Conservation (phyloP, 2,888 invertebrate genomes). For the Muschampia plurimacula region DNA sequence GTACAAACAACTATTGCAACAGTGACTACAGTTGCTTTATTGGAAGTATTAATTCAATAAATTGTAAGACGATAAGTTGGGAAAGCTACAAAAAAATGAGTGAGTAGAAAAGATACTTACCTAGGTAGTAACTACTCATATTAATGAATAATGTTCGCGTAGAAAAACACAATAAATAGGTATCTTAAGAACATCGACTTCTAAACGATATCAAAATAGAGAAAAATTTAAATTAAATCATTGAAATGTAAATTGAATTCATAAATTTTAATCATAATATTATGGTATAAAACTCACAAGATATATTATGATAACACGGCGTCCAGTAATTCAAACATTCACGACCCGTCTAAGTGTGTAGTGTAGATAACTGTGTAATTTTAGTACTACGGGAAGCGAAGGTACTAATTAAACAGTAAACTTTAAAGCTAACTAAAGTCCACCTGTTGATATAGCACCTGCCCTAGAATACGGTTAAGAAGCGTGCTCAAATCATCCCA, state of each 20-base stretch:
- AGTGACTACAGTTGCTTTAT: slow-evolving; percentile 16
- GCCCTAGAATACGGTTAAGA: slow-evolving; percentile 55
- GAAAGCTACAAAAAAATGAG: not conserved
- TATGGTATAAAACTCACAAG: not conserved
- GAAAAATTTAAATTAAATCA: too few species aligned
- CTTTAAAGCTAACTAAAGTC: slow-evolving; percentile 49
- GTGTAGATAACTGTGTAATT: slow-evolving; percentile 17
- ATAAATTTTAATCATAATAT: not conserved
- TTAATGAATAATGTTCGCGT: too few species aligned
- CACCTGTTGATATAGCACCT: slow-evolving; percentile 80
- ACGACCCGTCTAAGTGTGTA: not conserved
- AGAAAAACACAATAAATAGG: too few species aligned
- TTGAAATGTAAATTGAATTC: too few species aligned
- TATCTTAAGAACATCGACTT: too few species aligned
- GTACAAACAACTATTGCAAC: slow-evolving; percentile 25
- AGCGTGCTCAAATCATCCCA: slow-evolving; percentile 53
- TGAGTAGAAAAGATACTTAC: too few species aligned
- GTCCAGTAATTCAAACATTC: slow-evolving; percentile 25
- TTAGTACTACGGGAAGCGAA: slow-evolving; percentile 30
- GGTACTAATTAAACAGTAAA: slow-evolving; percentile 44
- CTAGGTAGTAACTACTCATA: too few species aligned
- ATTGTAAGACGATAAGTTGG: not conserved
- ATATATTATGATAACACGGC: slow-evolving; percentile 23
- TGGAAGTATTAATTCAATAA: slow-evolving; percentile 15
- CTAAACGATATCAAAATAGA: too few species aligned